A percentile compares a stretch with the other conserved stretches of the same genome.
Evolutionary conservation across 1,140 invertebrate genomes (phyloP).

Genomic region (Ceratina australensis): DNA sequence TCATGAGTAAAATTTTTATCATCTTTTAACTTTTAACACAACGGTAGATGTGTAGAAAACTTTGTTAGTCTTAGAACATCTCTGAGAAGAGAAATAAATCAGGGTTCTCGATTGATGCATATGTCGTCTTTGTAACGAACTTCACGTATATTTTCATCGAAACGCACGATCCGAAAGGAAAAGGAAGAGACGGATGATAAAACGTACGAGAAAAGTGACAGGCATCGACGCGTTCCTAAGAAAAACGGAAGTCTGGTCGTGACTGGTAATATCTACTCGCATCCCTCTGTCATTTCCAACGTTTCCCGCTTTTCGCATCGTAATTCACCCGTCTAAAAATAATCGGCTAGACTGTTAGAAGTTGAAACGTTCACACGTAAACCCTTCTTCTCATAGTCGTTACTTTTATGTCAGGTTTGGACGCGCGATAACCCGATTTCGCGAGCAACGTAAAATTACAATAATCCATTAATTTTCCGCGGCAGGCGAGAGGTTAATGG

Average conservation of each 20-base stretch:
- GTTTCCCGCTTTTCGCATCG: slow-evolving; percentile 44
- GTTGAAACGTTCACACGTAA: slow-evolving; percentile 17
- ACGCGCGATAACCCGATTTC: no score
- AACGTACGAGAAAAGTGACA: not conserved
- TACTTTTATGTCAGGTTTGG: no score
- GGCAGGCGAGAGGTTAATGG: no score
- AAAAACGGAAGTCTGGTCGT: slow-evolving; percentile 43
- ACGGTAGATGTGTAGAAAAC: not conserved
- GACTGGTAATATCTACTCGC: slow-evolving; percentile 46
- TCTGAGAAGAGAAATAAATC: slow-evolving; percentile 6
- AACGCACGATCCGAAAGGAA: not conserved
- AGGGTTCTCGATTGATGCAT: not conserved
- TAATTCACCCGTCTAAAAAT: slow-evolving; percentile 60
- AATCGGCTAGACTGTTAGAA: slow-evolving; percentile 22
- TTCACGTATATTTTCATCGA: slow-evolving; percentile 28
- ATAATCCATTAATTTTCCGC: no score
- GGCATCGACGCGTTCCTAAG: slow-evolving; percentile 19
- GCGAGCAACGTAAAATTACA: no score
- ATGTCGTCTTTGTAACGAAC: not conserved
- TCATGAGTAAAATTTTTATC: not conserved
- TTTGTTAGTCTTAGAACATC: not conserved
- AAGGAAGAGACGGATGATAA: no score
- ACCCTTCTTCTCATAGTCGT: not conserved
- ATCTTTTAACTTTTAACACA: not conserved
- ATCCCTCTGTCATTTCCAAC: slow-evolving; percentile 21